Conservation (phyloP, 1,140 invertebrate species). For the Melitaea cinxia region DNA sequence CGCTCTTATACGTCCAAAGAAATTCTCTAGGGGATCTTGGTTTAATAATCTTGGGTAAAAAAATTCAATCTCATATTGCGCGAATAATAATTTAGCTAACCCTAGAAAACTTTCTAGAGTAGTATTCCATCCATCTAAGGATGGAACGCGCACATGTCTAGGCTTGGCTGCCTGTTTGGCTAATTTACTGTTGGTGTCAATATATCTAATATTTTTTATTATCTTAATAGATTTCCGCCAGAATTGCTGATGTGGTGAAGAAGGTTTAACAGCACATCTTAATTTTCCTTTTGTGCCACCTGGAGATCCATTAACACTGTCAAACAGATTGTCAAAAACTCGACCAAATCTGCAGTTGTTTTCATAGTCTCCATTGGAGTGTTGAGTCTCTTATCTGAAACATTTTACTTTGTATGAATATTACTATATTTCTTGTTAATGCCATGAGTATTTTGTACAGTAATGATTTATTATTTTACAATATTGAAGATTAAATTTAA, state of each 20-base stretch:
- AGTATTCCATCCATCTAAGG: neutral
- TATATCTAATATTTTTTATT: neutral
- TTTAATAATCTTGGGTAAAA: constrained; percentile 22
- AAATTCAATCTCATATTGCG: constrained; percentile 2
- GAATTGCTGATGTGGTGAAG: neutral
- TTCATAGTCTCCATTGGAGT: neutral
- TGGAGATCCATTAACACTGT: neutral
- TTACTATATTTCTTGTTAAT: too few relatives aligned
- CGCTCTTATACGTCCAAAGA: constrained; percentile 25
- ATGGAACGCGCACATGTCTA: neutral
- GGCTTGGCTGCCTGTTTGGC: neutral
- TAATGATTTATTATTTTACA: too few relatives aligned
- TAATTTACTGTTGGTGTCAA: neutral
- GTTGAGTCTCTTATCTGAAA: too few relatives aligned
- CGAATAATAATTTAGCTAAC: neutral
- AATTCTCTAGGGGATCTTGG: constrained; percentile 30
- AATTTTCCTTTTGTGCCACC: neutral
- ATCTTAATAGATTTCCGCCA: neutral
- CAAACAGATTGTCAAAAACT: neutral
- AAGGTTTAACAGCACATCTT: neutral
- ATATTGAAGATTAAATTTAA: too few relatives aligned
- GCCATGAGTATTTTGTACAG: too few relatives aligned
- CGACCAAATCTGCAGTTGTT: neutral
- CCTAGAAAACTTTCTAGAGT: neutral
- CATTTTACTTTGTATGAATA: too few relatives aligned